Conservation (phyloP, 37 sponge, comb jelly and placozoan species). For the Aphrocallistes beatrix region DNA sequence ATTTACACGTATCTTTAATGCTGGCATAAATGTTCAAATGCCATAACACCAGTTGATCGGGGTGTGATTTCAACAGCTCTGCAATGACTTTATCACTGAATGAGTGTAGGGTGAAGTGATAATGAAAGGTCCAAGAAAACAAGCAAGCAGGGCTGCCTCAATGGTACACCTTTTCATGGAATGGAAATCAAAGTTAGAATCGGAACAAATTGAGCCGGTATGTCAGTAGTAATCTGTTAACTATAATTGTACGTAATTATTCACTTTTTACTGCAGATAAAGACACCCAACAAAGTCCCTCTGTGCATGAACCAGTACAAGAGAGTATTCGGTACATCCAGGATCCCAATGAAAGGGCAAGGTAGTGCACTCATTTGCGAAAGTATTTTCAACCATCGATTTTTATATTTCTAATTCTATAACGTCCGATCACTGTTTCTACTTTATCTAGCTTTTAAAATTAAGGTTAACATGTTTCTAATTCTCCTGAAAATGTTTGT, state of each 20-base stretch:
- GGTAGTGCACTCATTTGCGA: slow-evolving; percentile 34
- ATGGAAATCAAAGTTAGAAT: slow-evolving; percentile 60
- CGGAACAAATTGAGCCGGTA: slow-evolving; percentile 51
- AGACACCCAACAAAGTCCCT: slow-evolving; percentile 43
- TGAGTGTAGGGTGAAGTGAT: neutral
- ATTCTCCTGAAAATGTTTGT: too few species aligned
- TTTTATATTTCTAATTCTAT: too few species aligned
- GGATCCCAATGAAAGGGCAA: slow-evolving; percentile 67
- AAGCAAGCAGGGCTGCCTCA: slow-evolving; percentile 51
- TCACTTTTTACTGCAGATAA: slow-evolving; percentile 21
- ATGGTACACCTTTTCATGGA: slow-evolving; percentile 24
- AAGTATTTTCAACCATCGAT: too few species aligned
- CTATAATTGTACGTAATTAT: neutral
- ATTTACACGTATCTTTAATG: too few species aligned
- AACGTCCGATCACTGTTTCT: too few species aligned
- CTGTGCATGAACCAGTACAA: slow-evolving; percentile 80
- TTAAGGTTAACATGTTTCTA: too few species aligned
- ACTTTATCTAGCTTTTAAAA: too few species aligned
- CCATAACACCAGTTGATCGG: too few species aligned
- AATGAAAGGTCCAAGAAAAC: slow-evolving; percentile 23
- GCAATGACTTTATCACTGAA: neutral
- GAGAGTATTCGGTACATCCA: slow-evolving; percentile 73
- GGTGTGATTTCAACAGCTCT: too few species aligned
- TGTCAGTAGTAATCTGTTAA: neutral
- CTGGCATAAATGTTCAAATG: too few species aligned